Conservation (phyloP, 2,888 invertebrate species). For the Scrobipalpa costella region DNA sequence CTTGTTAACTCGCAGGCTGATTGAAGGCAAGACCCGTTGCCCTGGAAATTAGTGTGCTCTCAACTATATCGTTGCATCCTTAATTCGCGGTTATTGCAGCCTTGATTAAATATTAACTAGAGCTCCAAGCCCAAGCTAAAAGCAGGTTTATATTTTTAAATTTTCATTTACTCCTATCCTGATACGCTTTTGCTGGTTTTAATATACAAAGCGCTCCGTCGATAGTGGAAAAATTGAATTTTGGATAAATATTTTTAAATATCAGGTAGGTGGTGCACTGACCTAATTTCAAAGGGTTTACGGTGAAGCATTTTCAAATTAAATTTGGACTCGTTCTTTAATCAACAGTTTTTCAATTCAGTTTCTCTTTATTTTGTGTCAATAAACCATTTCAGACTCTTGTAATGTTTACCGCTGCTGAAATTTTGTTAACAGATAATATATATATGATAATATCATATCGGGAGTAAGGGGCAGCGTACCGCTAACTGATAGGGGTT, state of each 20-base stretch:
- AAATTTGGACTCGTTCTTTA: too few relatives aligned
- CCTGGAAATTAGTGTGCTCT: not conserved
- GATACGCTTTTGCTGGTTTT: conserved; percentile 10
- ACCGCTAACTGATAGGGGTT: too few relatives aligned
- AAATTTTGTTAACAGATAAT: too few relatives aligned
- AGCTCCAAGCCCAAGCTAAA: not conserved
- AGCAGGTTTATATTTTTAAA: conserved; percentile 9
- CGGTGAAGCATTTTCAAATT: not conserved
- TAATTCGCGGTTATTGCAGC: conserved; percentile 22
- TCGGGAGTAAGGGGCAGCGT: too few relatives aligned
- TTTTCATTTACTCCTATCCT: conserved; percentile 10
- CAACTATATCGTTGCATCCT: not conserved
- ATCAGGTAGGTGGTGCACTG: not conserved
- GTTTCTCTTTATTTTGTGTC: not conserved
- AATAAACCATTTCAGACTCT: too few relatives aligned
- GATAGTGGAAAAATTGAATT: not conserved
- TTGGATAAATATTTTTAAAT: conserved; percentile 7
- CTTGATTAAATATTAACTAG: conserved; percentile 13
- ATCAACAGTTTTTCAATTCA: too few relatives aligned
- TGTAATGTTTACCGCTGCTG: too few relatives aligned
- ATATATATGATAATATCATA: too few relatives aligned
- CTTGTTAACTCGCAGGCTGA: not conserved
- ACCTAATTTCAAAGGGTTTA: not conserved
- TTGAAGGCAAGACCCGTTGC: not conserved
- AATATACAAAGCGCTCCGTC: conserved; percentile 1